These are phyloP conservation scores for Silurus lanzhouensis DNA, from an alignment of 2,797 vertebrate genomes.

Conservation along the genomic window DNA sequence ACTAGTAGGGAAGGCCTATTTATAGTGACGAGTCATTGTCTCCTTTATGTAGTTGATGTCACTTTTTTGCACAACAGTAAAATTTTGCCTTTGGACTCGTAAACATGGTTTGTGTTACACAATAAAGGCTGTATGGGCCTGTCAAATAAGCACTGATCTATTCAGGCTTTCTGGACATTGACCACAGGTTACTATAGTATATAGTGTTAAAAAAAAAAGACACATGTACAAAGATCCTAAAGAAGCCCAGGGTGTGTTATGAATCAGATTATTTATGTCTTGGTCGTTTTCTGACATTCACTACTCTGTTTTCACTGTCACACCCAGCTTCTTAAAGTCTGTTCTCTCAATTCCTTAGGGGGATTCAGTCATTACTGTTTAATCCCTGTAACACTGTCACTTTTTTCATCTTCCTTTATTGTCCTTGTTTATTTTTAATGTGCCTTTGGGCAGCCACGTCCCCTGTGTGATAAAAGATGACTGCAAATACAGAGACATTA, in stretches of 20 bases:
- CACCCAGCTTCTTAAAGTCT: neutral
- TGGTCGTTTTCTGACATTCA: neutral
- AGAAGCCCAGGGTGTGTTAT: constrained; percentile 5
- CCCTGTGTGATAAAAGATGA: constrained; percentile 41
- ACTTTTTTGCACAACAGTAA: neutral
- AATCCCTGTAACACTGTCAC: constrained; percentile 31
- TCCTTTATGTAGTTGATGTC: neutral
- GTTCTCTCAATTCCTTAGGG: constrained; percentile 16
- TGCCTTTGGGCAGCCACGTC: constrained; percentile 35
- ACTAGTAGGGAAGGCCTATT: neutral
- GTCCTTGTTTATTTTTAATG: constrained; percentile 55
- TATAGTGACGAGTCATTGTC: neutral
- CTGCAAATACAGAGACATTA: constrained; percentile 29
- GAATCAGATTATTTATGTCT: constrained; percentile 30
- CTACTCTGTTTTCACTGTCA: neutral
- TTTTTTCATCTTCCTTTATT: constrained; percentile 54
- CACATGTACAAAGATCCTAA: neutral
- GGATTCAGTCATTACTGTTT: constrained; percentile 22
- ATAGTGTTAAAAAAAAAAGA: constrained; percentile 26
- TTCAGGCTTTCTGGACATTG: constrained; percentile 30
- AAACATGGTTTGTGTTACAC: neutral
- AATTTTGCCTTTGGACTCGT: neutral
- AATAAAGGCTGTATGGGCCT: constrained; percentile 22
- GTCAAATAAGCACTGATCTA: constrained; percentile 40
- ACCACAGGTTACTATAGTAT: constrained; percentile 39